These are phyloP conservation scores for Glaucomys volans DNA, from an alignment of 2,113 vertebrate genomes.

Conservation along the genomic window DNA sequence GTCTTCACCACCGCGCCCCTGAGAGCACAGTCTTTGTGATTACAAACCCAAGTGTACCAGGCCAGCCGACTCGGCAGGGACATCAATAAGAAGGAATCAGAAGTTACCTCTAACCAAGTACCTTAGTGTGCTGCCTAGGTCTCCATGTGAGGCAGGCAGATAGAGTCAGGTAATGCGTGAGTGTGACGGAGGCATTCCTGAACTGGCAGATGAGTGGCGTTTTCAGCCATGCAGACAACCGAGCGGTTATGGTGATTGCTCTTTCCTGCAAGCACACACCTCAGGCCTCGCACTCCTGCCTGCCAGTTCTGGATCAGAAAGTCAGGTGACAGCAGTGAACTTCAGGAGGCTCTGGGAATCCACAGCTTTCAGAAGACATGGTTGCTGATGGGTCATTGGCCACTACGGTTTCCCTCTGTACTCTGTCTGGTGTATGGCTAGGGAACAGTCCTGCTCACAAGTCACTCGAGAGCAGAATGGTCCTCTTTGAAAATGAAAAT, in stretches of 20 bases:
- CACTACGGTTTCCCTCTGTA: too few species aligned
- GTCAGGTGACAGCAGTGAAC: background rate
- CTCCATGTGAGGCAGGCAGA: background rate
- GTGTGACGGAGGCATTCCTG: background rate
- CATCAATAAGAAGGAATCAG: background rate
- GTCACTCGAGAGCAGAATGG: background rate
- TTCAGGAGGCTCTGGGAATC: background rate
- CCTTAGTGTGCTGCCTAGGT: background rate
- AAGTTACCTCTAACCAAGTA: background rate
- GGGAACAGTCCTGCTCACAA: background rate
- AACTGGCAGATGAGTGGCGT: background rate
- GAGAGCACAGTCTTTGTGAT: background rate
- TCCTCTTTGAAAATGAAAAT: background rate
- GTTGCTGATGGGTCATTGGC: background rate
- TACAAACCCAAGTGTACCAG: background rate
- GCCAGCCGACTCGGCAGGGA: background rate
- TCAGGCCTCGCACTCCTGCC: background rate
- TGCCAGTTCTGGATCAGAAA: background rate
- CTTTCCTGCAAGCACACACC: background rate
- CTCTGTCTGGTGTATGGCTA: fast-evolving
- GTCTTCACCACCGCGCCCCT: background rate
- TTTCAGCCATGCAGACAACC: background rate
- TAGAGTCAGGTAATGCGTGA: background rate
- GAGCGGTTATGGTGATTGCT: background rate
- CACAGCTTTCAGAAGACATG: background rate